phyloP scores from a whole-genome alignment of 2,797 vertebrate species.

The Amblyraja radiata region DNA sequence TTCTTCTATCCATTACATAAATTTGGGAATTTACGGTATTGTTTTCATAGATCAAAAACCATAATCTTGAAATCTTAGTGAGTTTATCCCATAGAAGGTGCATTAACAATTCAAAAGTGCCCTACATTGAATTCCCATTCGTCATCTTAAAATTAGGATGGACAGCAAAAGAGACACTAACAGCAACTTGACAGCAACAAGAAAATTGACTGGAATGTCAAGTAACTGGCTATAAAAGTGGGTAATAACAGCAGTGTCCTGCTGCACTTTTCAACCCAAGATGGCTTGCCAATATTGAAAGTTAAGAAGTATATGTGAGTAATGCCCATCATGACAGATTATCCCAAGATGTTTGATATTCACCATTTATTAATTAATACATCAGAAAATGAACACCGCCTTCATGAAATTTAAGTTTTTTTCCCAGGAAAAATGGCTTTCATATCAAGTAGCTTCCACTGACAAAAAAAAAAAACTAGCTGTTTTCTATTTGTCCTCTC shows the following conservation, averaged over 20 bases:
- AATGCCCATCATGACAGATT: neutral
- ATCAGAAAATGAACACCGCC: neutral
- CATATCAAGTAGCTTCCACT: neutral
- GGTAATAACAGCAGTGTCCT: neutral
- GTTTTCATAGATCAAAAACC: neutral
- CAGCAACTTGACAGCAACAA: neutral
- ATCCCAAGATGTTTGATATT: neutral
- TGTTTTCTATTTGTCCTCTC: neutral
- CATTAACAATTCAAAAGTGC: neutral
- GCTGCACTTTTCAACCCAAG: neutral
- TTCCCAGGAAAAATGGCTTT: neutral
- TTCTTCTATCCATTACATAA: neutral
- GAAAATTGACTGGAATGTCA: neutral
- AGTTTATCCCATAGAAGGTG: neutral
- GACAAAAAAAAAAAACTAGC: neutral
- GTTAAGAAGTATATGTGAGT: neutral
- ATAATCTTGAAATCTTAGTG: neutral
- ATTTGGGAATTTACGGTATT: neutral
- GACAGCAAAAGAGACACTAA: neutral
- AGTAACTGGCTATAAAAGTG: neutral
- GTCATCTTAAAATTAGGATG: neutral
- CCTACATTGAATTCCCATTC: neutral
- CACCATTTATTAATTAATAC: neutral
- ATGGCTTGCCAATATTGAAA: neutral
- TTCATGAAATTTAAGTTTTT: neutral